Evolutionary conservation across 1,140 invertebrate genomes (phyloP).

Genomic region (Latrodectus geometricus): DNA sequence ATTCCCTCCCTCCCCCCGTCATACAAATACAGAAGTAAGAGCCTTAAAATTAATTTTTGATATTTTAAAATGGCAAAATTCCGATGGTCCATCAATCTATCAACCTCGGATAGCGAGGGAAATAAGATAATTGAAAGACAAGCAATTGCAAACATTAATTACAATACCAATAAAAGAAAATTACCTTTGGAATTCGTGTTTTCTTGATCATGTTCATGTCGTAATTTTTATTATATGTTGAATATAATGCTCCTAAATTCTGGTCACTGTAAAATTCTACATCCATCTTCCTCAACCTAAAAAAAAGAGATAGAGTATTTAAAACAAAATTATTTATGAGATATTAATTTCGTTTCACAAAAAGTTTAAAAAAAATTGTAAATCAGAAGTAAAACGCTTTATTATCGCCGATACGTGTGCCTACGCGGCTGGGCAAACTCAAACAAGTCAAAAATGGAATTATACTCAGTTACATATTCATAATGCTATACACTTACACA

Average conservation of each 20-base stretch:
- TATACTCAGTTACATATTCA: not conserved
- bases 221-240: slow-evolving; percentile 35
- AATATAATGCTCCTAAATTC: slow-evolving; percentile 44
- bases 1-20: too few species aligned
- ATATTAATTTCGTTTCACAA: not conserved
- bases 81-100: too few species aligned
- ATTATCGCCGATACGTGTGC: not conserved
- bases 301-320: not conserved
- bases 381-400: not conserved
- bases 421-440: not conserved
- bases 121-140: too few species aligned
- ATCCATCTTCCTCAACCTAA: slow-evolving; percentile 53
- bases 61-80: too few species aligned
- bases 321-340: not conserved
- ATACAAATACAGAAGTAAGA: too few species aligned
- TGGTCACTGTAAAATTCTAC: slow-evolving; percentile 60
- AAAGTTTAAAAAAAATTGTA: not conserved
- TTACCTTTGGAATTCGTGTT: slow-evolving; percentile 44
- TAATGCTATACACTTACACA: not conserved
- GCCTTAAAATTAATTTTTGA: too few species aligned
- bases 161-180: not conserved
- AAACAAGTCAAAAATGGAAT: not conserved
- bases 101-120: too few species aligned
- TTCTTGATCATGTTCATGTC: slow-evolving; percentile 46
- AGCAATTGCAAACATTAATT: too few species aligned